Evolutionary conservation across 2,888 invertebrate species (phyloP).

Genomic region (Synanthedon andrenaeformis): DNA sequence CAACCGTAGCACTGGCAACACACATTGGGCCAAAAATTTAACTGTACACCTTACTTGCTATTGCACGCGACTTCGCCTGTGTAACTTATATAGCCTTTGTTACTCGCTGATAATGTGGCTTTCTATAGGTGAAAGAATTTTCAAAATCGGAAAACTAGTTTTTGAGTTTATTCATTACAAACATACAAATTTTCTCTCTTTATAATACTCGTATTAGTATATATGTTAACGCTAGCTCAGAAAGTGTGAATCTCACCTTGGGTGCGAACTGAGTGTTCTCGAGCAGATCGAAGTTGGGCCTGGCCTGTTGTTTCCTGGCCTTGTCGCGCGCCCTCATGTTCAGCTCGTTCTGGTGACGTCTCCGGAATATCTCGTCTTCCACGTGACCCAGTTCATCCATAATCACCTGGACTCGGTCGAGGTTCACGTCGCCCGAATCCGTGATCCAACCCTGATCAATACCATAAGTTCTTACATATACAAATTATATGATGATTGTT

Average conservation of each 20-base stretch:
- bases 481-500: neutral
- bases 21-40: no score
- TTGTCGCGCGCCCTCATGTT: slow-evolving; percentile 84
- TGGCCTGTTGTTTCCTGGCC: slow-evolving; percentile 73
- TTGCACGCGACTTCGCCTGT: no score
- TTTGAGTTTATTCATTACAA: no score
- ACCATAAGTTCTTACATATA: neutral
- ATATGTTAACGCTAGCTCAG: no score
- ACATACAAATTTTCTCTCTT: no score
- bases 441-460: slow-evolving; percentile 89
- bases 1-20: no score
- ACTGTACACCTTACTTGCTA: no score
- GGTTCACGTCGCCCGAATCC: slow-evolving; percentile 92
- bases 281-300: slow-evolving; percentile 77
- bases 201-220: no score
- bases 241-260: slow-evolving; percentile 48
- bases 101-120: no score
- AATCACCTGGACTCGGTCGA: slow-evolving; percentile 94
- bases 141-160: no score
- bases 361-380: slow-evolving; percentile 98
- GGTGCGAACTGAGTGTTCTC: slow-evolving; percentile 86
- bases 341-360: slow-evolving; percentile 87
- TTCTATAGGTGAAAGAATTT: no score
- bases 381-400: slow-evolving; percentile 92
- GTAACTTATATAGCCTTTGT: no score